Conservation (phyloP, 2,113 vertebrate genomes). For the Petaurus breviceps region DNA sequence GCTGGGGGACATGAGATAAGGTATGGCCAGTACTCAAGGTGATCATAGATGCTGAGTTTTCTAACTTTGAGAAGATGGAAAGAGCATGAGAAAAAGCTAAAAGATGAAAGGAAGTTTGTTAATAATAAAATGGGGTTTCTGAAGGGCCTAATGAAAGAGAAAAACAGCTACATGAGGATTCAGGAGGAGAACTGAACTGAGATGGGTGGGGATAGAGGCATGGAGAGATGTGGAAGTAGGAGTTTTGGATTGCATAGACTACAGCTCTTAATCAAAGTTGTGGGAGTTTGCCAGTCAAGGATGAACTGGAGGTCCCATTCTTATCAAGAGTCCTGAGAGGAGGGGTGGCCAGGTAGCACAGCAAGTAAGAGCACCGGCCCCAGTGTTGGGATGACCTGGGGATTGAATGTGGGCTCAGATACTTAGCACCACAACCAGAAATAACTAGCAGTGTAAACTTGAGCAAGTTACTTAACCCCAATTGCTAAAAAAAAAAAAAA, state of each 20-base stretch:
- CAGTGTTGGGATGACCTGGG: too few species aligned
- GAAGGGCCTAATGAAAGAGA: background rate
- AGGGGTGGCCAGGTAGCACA: too few species aligned
- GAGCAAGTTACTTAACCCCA: too few species aligned
- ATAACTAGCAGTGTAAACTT: too few species aligned
- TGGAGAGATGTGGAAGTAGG: background rate
- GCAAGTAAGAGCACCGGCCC: too few species aligned
- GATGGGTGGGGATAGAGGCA: background rate
- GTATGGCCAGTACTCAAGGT: background rate
- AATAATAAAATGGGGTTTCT: too few species aligned
- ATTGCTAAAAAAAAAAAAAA: too few species aligned
- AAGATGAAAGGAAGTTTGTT: too few species aligned
- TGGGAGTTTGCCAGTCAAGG: background rate
- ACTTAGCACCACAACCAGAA: too few species aligned
- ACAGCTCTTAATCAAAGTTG: background rate
- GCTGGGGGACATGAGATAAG: background rate
- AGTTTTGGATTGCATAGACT: background rate
- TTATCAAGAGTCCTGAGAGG: background rate
- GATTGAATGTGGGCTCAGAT: too few species aligned
- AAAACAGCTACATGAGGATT: background rate
- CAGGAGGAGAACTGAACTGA: background rate
- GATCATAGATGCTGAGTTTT: background rate
- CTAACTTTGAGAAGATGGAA: background rate
- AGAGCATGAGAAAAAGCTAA: too few species aligned
- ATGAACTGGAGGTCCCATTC: background rate